These are phyloP conservation scores for Ptilorrhoa leucosticta DNA, from an alignment of 2,113 vertebrate genomes.

Conservation along the genomic window DNA sequence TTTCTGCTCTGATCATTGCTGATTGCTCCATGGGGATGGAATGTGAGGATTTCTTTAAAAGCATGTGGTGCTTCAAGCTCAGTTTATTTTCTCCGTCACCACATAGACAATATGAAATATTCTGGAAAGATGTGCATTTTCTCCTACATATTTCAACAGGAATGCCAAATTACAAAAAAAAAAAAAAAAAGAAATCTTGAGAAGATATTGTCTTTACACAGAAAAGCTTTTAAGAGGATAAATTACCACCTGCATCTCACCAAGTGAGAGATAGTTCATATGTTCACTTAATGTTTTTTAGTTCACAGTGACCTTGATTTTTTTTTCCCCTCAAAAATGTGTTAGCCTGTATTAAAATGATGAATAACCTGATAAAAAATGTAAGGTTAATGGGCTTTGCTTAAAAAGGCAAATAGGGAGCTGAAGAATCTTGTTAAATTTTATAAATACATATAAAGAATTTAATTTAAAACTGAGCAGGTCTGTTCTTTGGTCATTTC, in stretches of 20 bases:
- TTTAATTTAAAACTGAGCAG: background rate
- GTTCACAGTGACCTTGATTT: background rate
- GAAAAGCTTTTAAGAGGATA: constrained; percentile 2
- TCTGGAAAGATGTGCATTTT: background rate
- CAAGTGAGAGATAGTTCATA: background rate
- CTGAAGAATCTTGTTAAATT: background rate
- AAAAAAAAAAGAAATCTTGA: background rate
- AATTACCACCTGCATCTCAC: background rate
- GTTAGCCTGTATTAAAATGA: background rate
- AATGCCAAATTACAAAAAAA: background rate
- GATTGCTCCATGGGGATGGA: background rate
- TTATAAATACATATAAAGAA: constrained; percentile 3
- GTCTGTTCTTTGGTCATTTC: background rate
- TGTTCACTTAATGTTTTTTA: background rate
- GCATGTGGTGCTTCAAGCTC: background rate
- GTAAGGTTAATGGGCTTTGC: background rate
- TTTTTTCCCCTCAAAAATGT: background rate
- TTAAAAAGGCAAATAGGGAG: background rate
- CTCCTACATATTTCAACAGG: background rate
- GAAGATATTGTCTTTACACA: background rate
- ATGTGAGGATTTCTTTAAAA: background rate
- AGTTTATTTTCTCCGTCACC: background rate
- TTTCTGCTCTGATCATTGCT: background rate
- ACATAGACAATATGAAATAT: background rate
- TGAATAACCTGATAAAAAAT: background rate